Evolutionary conservation across 2,113 vertebrate species (phyloP), one percentile per base, ranked within the genome.

Genomic region (Edolisoma coerulescens): DNA sequence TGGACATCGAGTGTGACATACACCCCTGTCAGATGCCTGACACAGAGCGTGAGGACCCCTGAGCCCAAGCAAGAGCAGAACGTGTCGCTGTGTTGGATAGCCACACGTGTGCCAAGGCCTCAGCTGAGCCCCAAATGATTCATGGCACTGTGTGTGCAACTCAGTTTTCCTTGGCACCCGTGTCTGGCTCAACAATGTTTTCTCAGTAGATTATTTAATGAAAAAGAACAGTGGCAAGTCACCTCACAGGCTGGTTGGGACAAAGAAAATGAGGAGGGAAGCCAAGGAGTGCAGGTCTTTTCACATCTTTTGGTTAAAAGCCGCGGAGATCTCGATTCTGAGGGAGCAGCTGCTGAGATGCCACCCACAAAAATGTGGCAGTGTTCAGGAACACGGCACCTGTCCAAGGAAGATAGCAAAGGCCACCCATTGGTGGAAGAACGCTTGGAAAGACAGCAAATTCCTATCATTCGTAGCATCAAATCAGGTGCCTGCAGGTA

Each of bases 81-180:
- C 33, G 7, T 27, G 53, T 37, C 22, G 3, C 24, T 49, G 45
- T 50, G 49, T 71, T 61, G 87, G 79, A 64, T 4, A 73, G 12
- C 19, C 59, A 24, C 23, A 44, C 3, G 5, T 26, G 53, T 70
- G 78, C 67, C 78, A 69, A 63, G 59, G 50, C 39, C 79, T 37
- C 63, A 80, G 33, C 45, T 67, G 82, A 95, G 70, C 21, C 52
- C 74, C 63, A 71, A 37, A 64, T 90, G 63, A 96, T 90, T 92
- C 83, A 96, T 79, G 69, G 50, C 47, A 41, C 17, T 71, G 39
- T 41, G 30, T 33, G 42, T 49, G 26, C 86, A 78, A 85, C 47
- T 94, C 79, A 75, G 89, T 95, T 92, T 96, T 88, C 1, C 0
- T 65, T 93, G 90, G 92, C 83, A 74, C 22, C 47, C 41, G 2